These are phyloP conservation scores for Aphis gossypii DNA, from an alignment of 1,140 invertebrate genomes.

Conservation along the genomic window DNA sequence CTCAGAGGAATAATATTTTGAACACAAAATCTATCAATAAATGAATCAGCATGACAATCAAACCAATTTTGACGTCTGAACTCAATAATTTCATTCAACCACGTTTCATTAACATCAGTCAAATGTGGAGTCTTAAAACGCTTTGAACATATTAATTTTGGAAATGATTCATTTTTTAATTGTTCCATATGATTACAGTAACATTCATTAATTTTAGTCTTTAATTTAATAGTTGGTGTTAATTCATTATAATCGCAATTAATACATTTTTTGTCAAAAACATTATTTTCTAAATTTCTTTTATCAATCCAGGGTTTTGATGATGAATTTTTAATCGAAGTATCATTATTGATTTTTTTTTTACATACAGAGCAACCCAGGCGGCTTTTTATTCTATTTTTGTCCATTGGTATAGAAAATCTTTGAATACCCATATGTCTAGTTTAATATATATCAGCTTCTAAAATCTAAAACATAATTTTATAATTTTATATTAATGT, in stretches of 20 bases:
- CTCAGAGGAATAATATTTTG: neutral
- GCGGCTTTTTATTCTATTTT: neutral
- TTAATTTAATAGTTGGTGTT: neutral
- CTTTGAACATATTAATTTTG: conserved; percentile 47
- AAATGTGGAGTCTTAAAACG: neutral
- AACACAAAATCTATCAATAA: neutral
- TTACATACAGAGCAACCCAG: conserved; percentile 38
- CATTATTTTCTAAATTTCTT: neutral
- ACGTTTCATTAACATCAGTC: neutral
- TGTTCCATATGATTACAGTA: conserved; percentile 51
- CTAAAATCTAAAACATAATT: neutral
- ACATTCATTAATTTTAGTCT: conserved; percentile 6
- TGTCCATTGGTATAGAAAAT: neutral
- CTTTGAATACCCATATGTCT: neutral
- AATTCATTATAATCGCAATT: neutral
- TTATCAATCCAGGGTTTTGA: neutral
- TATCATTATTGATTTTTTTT: neutral
- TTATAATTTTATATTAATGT: no score
- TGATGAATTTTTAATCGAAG: neutral
- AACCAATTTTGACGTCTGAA: conserved; percentile 46
- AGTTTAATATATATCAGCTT: neutral
- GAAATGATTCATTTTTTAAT: neutral
- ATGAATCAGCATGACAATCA: conserved; percentile 35
- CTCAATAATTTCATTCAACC: conserved; percentile 32
- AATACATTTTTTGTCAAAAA: neutral